phyloP scores from a whole-genome alignment of 2,888 invertebrate species.

The Nephrotoma appendiculata region DNA sequence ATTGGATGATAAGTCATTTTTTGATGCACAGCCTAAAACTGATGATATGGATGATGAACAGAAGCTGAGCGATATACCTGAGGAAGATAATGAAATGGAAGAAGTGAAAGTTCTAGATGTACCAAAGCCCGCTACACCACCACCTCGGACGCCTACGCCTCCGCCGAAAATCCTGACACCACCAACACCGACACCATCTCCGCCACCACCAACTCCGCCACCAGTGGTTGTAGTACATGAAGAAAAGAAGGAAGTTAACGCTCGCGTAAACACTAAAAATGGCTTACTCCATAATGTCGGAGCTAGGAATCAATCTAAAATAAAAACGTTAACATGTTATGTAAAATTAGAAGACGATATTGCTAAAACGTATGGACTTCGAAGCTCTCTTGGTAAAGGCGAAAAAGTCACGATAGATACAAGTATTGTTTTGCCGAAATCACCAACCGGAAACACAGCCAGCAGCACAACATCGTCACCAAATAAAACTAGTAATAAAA shows the following conservation, averaged over 20 bases:
- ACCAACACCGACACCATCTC: background rate
- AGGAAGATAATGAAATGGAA: background rate
- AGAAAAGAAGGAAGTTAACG: background rate
- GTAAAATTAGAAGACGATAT: background rate
- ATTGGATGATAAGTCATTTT: background rate
- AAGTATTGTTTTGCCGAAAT: background rate
- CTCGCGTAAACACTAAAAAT: background rate
- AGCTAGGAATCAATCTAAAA: background rate
- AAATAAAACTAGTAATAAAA: background rate
- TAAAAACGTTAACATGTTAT: background rate
- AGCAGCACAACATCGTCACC: background rate
- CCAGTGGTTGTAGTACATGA: background rate
- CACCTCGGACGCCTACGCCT: background rate
- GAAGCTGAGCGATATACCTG: background rate
- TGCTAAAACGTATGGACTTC: background rate
- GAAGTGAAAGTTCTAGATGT: background rate
- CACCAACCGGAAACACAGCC: background rate
- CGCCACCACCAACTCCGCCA: background rate
- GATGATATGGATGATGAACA: background rate
- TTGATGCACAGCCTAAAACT: background rate
- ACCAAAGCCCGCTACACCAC: background rate
- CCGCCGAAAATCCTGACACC: background rate
- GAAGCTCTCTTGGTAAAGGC: background rate
- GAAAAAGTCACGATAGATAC: background rate
- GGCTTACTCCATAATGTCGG: background rate